phyloP scores from a whole-genome alignment of 2,113 vertebrate species.

The Craseonycteris thonglongyai region DNA sequence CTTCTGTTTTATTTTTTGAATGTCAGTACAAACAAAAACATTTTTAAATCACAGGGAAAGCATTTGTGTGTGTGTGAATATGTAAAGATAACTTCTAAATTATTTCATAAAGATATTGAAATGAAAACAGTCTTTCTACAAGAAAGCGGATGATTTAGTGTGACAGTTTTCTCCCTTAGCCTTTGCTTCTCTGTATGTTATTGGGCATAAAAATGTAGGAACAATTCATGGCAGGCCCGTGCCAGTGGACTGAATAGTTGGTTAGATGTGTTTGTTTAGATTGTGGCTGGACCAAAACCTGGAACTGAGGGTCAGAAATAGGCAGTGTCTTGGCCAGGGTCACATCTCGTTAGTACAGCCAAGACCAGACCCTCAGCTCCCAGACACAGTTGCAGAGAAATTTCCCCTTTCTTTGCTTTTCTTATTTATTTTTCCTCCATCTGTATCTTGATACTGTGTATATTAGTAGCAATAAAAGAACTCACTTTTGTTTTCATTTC shows the following conservation, averaged over 20 bases:
- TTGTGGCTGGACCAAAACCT: neutral
- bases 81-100: neutral
- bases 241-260: neutral
- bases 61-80: neutral
- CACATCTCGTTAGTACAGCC: neutral
- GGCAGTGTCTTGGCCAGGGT: neutral
- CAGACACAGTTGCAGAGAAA: neutral
- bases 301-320: neutral
- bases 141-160: neutral
- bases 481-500: neutral
- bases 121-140: neutral
- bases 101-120: neutral
- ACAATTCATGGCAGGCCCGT: neutral
- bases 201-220: neutral
- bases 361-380: neutral
- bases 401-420: neutral
- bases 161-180: neutral
- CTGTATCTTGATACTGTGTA: neutral
- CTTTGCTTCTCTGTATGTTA: neutral
- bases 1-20: neutral
- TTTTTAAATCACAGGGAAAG: neutral
- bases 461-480: neutral
- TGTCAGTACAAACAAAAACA: neutral
- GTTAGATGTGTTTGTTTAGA: neutral
- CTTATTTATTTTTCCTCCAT: neutral